Evolutionary conservation across 2,888 invertebrate species (phyloP).

Genomic region (Frankliniella intonsa): DNA sequence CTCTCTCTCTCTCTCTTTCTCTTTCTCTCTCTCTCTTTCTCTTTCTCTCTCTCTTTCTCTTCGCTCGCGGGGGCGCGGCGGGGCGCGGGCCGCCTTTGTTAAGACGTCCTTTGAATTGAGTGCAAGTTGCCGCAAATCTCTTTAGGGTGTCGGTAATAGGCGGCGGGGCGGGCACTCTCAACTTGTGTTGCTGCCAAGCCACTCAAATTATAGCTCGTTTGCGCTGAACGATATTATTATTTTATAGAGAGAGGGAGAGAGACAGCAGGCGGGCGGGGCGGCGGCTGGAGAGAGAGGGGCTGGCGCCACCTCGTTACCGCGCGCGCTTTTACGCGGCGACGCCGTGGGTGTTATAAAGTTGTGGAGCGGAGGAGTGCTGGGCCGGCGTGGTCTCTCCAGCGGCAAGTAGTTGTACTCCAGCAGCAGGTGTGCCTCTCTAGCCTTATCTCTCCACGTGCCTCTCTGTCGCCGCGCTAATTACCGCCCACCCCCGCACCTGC

Average conservation of each 20-base stretch:
- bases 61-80: too few relatives aligned
- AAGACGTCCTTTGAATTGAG: background rate
- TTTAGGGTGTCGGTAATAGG: background rate
- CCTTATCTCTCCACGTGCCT: too few relatives aligned
- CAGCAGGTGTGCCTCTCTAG: too few relatives aligned
- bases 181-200: background rate
- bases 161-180: background rate
- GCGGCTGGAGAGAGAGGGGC: background rate
- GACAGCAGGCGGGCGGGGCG: background rate
- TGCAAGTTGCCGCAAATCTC: background rate
- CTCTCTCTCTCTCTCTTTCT: background rate
- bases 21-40: background rate
- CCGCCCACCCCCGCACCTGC: too few relatives aligned
- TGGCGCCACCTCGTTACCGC: background rate
- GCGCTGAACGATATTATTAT: slow-evolving; percentile 21
- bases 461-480: too few relatives aligned
- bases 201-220: slow-evolving; percentile 9
- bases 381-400: too few relatives aligned
- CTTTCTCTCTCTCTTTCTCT: background rate
- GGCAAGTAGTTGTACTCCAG: too few relatives aligned
- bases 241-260: background rate
- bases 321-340: background rate
- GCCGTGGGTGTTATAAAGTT: slow-evolving; percentile 11
- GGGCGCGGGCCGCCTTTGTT: too few relatives aligned
- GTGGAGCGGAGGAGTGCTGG: too few relatives aligned